Base-by-base conservation (phyloP, 2,797 vertebrate species). In the Allobates femoralis region DNA sequence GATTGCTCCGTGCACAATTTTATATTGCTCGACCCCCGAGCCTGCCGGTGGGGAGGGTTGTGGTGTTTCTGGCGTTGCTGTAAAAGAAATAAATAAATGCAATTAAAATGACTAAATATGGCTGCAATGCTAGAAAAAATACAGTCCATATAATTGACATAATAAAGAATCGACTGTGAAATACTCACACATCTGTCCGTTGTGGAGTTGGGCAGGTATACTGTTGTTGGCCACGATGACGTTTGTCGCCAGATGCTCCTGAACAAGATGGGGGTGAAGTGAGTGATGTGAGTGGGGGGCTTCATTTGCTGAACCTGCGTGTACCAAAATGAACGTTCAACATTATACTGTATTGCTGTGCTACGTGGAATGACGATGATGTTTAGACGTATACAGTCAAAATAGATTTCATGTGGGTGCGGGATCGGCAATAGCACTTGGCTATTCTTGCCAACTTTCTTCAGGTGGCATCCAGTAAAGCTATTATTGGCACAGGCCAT, bases 61-160 rank as follows among this genome's bases (percentile, higher is more conserved):
- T 5, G 98, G 98, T 89, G 97, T 99, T 93, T 99, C 98, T 84
- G 98, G 98, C 93, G 98, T 98, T 91, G 98, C 98, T 99, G 93
- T 88, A 93, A 84, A 94, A 46, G n/a, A 46, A 46, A 46, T 46
- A 46, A 46, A 82, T 85, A 34, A 66, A 69, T 12, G 8, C 11
- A 26, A 11, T 58, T 8, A 41, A 15, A 41, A n/a, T 62, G 1
- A 79, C 8, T 21, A 41, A 60, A 41, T 8, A 41, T 79, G 55
- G 32, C 21, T 56, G 28, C 19, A 60, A 18, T 19, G 19, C 16
- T 32, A 32, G 14, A 56, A 53, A 56, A 30, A 50, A 26, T 4
- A 74, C 8, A 26, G 14, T 12, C 53, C 10, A n/a, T 30, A 79
- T 23, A 21, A 32, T 18, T 32, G 8, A 55, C 21, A 5, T 3